Percentiles rank a stretch among this genome's conserved stretches.
Evolutionary conservation across 2,888 invertebrate species (phyloP).

Genomic region (Drosophila anomalata): DNA sequence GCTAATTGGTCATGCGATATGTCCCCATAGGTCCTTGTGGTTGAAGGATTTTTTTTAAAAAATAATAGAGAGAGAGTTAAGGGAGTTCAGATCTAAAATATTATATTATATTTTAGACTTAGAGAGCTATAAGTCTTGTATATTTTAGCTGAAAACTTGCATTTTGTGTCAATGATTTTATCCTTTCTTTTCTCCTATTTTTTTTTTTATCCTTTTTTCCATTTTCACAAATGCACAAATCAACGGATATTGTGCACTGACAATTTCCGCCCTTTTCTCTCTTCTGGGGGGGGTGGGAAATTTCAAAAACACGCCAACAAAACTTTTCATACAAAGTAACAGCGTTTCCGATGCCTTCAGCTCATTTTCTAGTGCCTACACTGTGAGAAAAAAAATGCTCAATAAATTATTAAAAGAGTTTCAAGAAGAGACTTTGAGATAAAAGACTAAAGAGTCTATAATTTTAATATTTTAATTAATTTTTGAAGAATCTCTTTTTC

Average conservation of each 20-base stretch:
- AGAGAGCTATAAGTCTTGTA: no score
- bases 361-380: conserved; percentile 33
- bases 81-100: no score
- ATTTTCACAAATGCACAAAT: conserved; percentile 72
- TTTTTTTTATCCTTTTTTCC: conserved; percentile 34
- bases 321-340: conserved; percentile 46
- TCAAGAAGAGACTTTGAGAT: no score
- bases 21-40: background rate
- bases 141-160: conserved; percentile 13
- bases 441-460: background rate
- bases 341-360: conserved; percentile 33
- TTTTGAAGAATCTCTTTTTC: background rate
- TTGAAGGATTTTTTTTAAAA: no score
- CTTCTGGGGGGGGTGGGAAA: conserved; percentile 18
- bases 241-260: conserved; percentile 78
- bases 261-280: conserved; percentile 69
- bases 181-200: no score
- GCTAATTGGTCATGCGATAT: conserved; percentile 74
- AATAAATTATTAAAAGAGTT: background rate
- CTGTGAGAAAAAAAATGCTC: background rate
- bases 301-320: conserved; percentile 46
- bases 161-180: conserved; percentile 61
- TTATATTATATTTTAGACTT: no score
- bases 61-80: background rate
- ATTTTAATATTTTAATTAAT: background rate